Percentiles rank a stretch among this genome's conserved stretches.
Conservation (phyloP, 1,140 invertebrate species). For the Subanguina moxae region DNA sequence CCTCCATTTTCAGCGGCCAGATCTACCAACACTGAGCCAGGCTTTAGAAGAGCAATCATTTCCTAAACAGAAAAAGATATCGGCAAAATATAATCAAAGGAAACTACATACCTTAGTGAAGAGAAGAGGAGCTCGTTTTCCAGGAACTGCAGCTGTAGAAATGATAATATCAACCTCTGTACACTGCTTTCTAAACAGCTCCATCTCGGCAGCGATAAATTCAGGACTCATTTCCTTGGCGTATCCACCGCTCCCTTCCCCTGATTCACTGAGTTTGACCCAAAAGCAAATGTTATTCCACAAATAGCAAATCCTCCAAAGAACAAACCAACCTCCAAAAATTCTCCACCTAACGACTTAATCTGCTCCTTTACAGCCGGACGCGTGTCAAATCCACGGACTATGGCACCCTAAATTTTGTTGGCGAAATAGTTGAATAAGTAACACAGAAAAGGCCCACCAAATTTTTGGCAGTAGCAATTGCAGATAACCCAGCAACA, state of each 20-base stretch:
- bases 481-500: slow-evolving; percentile 78
- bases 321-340: slow-evolving; percentile 65
- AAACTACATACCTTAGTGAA: slow-evolving; percentile 67
- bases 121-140: slow-evolving; percentile 75
- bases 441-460: slow-evolving; percentile 15
- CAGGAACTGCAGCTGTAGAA: slow-evolving; percentile 82
- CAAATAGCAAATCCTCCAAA: neutral
- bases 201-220: slow-evolving; percentile 80
- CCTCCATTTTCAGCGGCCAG: slow-evolving; percentile 82
- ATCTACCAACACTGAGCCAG: slow-evolving; percentile 82
- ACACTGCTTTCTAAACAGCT: slow-evolving; percentile 77
- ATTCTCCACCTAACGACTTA: slow-evolving; percentile 81
- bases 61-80: slow-evolving; percentile 63
- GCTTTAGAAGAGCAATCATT: slow-evolving; percentile 78
- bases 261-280: slow-evolving; percentile 69
- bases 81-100: slow-evolving; percentile 12
- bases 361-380: slow-evolving; percentile 82
- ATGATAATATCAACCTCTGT: slow-evolving; percentile 76
- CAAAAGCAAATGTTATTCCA: slow-evolving; percentile 19
- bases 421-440: slow-evolving; percentile 9
- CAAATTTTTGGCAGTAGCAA: slow-evolving; percentile 80
- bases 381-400: slow-evolving; percentile 79
- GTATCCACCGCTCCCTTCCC: slow-evolving; percentile 77
- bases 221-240: slow-evolving; percentile 85
- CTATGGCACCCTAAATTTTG: slow-evolving; percentile 70